phyloP scores from a whole-genome alignment of 2,797 vertebrate species.

The Geotria australis region DNA sequence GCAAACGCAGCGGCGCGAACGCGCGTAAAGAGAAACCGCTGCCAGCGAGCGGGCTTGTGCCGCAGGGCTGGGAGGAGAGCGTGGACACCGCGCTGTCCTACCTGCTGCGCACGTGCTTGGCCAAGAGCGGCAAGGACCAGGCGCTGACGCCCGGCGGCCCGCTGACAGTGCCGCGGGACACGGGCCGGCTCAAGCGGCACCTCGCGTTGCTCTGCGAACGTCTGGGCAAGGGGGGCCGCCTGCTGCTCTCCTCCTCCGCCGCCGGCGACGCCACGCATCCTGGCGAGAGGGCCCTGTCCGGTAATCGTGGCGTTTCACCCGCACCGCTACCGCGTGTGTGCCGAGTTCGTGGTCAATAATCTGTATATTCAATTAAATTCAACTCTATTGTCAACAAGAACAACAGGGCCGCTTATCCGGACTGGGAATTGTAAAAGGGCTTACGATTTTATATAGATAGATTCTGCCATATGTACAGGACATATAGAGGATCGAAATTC shows the following conservation, averaged over 20 bases:
- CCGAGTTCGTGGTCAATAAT: too few species aligned
- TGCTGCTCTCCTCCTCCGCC: slow-evolving; percentile 19
- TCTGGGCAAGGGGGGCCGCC: slow-evolving; percentile 52
- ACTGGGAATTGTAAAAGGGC: too few species aligned
- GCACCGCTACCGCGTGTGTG: too few species aligned
- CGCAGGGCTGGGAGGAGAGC: slow-evolving; percentile 74
- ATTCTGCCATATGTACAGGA: too few species aligned
- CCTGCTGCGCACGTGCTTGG: slow-evolving; percentile 56
- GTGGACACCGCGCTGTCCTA: slow-evolving; percentile 56
- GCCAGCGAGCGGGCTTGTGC: too few species aligned
- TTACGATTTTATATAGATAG: too few species aligned
- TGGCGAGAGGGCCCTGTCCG: slow-evolving; percentile 17
- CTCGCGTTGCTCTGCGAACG: slow-evolving; percentile 61
- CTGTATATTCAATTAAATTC: too few species aligned
- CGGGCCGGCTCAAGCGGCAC: slow-evolving; percentile 49
- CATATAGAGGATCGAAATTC: too few species aligned
- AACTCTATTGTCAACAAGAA: too few species aligned
- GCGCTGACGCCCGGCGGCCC: slow-evolving; percentile 23
- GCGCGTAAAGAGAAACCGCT: too few species aligned
- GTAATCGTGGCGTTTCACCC: slow-evolving; percentile 12
- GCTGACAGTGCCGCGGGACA: slow-evolving; percentile 44
- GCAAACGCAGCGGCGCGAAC: too few species aligned
- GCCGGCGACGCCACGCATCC: slow-evolving; percentile 20
- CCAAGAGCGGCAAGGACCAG: slow-evolving; percentile 62
- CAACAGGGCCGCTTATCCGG: too few species aligned